phyloP scores from a whole-genome alignment of 2,797 vertebrate genomes.

The Gymnothorax reevesii region DNA sequence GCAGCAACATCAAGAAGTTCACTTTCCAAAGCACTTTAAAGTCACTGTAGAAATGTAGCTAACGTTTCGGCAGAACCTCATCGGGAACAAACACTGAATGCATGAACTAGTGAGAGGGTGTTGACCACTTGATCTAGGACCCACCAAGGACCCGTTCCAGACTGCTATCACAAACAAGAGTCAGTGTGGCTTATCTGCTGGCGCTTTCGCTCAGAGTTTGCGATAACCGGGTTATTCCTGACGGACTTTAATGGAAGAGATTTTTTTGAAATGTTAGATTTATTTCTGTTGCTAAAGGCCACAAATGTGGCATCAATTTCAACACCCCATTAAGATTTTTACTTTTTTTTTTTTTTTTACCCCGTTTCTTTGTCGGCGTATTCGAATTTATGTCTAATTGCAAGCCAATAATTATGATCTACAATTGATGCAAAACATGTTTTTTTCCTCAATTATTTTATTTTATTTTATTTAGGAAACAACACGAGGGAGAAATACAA shows the following conservation, averaged over 20 bases:
- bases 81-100: background rate
- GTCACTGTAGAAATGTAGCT: background rate
- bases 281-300: background rate
- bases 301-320: background rate
- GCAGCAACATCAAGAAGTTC: background rate
- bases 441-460: too few species aligned
- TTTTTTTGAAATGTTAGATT: background rate
- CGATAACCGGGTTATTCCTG: background rate
- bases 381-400: background rate
- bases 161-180: background rate
- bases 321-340: background rate
- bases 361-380: background rate
- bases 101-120: background rate
- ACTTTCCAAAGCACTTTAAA: background rate
- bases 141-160: background rate
- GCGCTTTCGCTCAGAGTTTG: background rate
- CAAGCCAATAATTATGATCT: background rate
- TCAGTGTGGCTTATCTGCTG: background rate
- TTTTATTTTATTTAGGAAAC: too few species aligned
- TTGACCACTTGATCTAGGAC: background rate
- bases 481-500: background rate
- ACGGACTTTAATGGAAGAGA: background rate
- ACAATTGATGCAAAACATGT: too few species aligned
- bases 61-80: background rate
- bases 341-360: background rate